These are phyloP conservation scores for Megamerina dolium DNA, from an alignment of 2,888 invertebrate genomes.

Conservation along the genomic window DNA sequence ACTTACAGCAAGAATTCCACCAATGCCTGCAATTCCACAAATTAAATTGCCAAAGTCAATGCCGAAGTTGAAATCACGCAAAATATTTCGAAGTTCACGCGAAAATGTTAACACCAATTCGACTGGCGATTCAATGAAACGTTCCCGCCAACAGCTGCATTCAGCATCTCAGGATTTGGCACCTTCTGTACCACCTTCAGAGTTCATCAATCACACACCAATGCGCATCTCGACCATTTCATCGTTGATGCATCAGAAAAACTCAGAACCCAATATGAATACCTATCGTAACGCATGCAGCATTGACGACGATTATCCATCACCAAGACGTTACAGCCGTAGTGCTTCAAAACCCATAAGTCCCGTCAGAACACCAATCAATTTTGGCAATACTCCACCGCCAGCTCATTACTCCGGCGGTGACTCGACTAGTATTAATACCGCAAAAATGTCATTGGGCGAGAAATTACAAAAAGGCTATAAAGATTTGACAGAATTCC, in stretches of 20 bases:
- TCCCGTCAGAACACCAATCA: slow-evolving; percentile 17
- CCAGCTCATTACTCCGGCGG: slow-evolving; percentile 1
- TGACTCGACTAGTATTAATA: slow-evolving; percentile 14
- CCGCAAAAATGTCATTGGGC: slow-evolving; percentile 28
- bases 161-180: slow-evolving; percentile 12
- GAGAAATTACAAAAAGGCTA: slow-evolving; percentile 41
- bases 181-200: slow-evolving; percentile 23
- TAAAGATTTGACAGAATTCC: slow-evolving; percentile 42
- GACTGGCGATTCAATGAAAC: slow-evolving; percentile 10
- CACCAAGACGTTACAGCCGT: slow-evolving; percentile 14
- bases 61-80: slow-evolving; percentile 40
- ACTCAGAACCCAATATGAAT: slow-evolving; percentile 8
- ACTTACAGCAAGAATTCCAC: slow-evolving; percentile 27
- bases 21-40: slow-evolving; percentile 32
- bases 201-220: slow-evolving; percentile 42
- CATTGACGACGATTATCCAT: slow-evolving; percentile 38
- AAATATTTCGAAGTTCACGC: slow-evolving; percentile 39
- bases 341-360: slow-evolving; percentile 29
- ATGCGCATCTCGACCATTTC: slow-evolving; percentile 44
- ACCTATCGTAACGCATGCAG: slow-evolving; percentile 38
- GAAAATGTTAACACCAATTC: slow-evolving; percentile 24
- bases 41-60: slow-evolving; percentile 44
- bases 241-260: slow-evolving; percentile 36
- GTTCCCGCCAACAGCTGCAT: slow-evolving; percentile 8
- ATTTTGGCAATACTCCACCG: slow-evolving; percentile 5